Conservation (phyloP, 2,888 invertebrate genomes). For the Heliconius ethilla region DNA sequence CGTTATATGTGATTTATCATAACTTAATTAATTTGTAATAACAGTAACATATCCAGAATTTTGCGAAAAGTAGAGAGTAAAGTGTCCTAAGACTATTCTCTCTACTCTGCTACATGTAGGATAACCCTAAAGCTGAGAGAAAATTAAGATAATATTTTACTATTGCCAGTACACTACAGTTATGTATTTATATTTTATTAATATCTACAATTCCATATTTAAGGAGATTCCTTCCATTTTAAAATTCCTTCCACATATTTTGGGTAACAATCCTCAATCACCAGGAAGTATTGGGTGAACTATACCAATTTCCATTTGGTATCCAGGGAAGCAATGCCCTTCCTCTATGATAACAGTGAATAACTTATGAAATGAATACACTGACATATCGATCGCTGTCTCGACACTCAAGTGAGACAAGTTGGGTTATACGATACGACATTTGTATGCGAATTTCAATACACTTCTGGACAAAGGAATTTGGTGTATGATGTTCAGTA, state of each 20-base stretch:
- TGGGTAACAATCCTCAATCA: neutral
- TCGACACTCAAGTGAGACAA: slow-evolving; percentile 16
- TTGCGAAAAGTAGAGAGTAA: too few species aligned
- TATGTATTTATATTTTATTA: too few species aligned
- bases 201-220: neutral
- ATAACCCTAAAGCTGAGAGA: neutral
- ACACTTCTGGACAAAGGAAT: slow-evolving; percentile 10
- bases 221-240: too few species aligned
- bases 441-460: slow-evolving; percentile 14
- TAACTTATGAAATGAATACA: slow-evolving; percentile 45
- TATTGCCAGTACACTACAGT: too few species aligned
- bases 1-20: neutral
- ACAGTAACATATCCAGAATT: too few species aligned
- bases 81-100: too few species aligned
- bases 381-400: slow-evolving; percentile 41
- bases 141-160: neutral
- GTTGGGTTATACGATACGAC: slow-evolving; percentile 8
- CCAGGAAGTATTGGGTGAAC: neutral
- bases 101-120: neutral
- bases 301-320: neutral
- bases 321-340: slow-evolving; percentile 8
- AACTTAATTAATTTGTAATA: neutral
- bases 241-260: neutral
- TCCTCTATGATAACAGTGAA: slow-evolving; percentile 42
- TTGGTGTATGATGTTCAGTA: neutral